phyloP scores from a whole-genome alignment of 2,797 vertebrate species.

The Syngnathus rostellatus region DNA sequence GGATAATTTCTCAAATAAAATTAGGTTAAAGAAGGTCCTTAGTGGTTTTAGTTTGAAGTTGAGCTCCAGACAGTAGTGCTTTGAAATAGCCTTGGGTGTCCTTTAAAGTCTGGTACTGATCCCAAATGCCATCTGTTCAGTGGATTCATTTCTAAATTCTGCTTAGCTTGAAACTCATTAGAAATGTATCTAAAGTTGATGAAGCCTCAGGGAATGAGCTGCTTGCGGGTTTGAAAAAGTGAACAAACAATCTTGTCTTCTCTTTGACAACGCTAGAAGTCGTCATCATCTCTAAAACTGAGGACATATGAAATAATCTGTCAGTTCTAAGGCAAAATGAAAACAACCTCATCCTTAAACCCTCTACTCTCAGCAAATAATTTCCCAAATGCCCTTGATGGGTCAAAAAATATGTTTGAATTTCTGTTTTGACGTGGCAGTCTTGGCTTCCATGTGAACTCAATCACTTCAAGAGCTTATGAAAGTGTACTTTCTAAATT shows the following conservation, averaged over 20 bases:
- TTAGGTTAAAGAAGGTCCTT: conserved; percentile 13
- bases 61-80: conserved; percentile 9
- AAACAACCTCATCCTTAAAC: conserved; percentile 1
- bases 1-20: conserved; percentile 8
- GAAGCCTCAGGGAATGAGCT: conserved; percentile 7
- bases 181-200: conserved; percentile 12
- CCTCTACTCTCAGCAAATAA: background rate
- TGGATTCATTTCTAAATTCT: conserved; percentile 13
- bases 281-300: conserved; percentile 15
- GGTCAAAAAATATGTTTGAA: conserved; percentile 16
- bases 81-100: conserved; percentile 17
- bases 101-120: conserved; percentile 25
- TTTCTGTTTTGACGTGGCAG: background rate
- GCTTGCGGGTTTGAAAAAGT: conserved; percentile 12
- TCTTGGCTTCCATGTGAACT: conserved; percentile 5
- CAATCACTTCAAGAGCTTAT: conserved; percentile 18
- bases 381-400: conserved; percentile 6
- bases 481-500: conserved; percentile 26
- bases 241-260: conserved; percentile 9
- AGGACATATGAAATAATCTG: conserved; percentile 4
- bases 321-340: conserved; percentile 9
- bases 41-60: conserved; percentile 18
- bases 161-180: conserved; percentile 6
- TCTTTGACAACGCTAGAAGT: conserved; percentile 8
- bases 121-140: conserved; percentile 23